Conservation (phyloP, 2,888 invertebrate genomes). For the Ernsta delagoae region DNA sequence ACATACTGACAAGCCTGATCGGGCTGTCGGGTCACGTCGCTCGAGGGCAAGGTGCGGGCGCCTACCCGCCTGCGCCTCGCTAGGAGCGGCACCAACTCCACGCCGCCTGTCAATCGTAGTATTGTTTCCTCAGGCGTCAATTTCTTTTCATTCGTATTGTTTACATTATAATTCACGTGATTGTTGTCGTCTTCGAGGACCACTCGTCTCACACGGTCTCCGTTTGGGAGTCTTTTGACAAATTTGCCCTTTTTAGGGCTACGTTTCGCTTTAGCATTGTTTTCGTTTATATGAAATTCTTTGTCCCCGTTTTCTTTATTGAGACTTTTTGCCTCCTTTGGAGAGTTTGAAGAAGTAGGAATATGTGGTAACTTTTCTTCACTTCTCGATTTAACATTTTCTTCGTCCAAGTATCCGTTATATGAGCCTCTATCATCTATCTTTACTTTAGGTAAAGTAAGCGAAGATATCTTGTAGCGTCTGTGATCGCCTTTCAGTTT, state of each 20-base stretch:
- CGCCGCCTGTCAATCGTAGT: conserved; percentile 85
- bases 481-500: conserved; percentile 64
- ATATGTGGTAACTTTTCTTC: conserved; percentile 70
- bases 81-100: conserved; percentile 91
- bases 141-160: conserved; percentile 54
- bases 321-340: conserved; percentile 24
- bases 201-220: conserved; percentile 58
- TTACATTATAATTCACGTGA: conserved; percentile 2
- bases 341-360: conserved; percentile 35
- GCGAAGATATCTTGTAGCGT: conserved; percentile 68
- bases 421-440: conserved; percentile 67
- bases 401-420: conserved; percentile 53
- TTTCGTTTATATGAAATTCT: conserved; percentile 46
- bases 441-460: conserved; percentile 81
- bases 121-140: conserved; percentile 71
- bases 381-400: conserved; percentile 55
- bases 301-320: conserved; percentile 42
- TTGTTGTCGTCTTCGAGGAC: conserved; percentile 55
- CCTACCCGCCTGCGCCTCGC: conserved; percentile 86
- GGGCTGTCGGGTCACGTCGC: conserved; percentile 76
- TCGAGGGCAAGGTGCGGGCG: conserved; percentile 76
- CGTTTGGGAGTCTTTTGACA: conserved; percentile 66
- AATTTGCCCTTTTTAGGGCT: conserved; percentile 65
- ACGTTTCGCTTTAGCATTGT: conserved; percentile 48
- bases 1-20: conserved; percentile 76